Evolutionary conservation across 2,113 vertebrate genomes (phyloP).

Genomic region (Tinamus guttatus): DNA sequence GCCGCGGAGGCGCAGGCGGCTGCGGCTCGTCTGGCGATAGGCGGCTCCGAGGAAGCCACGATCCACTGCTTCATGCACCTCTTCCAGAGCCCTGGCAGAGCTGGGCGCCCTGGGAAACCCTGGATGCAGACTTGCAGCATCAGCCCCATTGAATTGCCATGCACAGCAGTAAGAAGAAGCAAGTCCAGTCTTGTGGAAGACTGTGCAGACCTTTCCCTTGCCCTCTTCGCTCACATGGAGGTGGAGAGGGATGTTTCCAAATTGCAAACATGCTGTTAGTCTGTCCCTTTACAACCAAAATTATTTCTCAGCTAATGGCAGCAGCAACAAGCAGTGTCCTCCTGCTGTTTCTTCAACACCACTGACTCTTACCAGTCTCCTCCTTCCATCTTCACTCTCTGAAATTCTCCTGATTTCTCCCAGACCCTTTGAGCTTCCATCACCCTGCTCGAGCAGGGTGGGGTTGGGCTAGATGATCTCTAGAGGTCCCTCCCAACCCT

Average conservation of each 20-base stretch:
- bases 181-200: not conserved
- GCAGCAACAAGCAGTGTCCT: slow-evolving; percentile 23
- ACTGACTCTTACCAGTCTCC: accelerated
- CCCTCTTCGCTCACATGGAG: not conserved
- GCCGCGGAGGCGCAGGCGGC: not conserved
- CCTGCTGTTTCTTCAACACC: not conserved
- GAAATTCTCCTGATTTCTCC: not conserved
- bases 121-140: not conserved
- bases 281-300: not conserved
- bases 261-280: not conserved
- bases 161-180: not conserved
- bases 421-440: not conserved
- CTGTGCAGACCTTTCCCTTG: not conserved
- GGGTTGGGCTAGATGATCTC: too few species aligned
- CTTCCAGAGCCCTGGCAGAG: not conserved
- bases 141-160: not conserved
- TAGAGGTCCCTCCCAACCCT: too few species aligned
- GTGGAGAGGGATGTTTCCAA: not conserved
- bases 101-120: not conserved
- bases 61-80: not conserved
- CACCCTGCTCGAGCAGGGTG: too few species aligned
- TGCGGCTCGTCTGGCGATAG: not conserved
- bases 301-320: not conserved
- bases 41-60: too few species aligned
- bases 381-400: not conserved